Percentiles rank a stretch among this genome's conserved stretches.
Evolutionary conservation across 2,888 invertebrate species (phyloP).

Genomic region (Stictocephala bisonia): DNA sequence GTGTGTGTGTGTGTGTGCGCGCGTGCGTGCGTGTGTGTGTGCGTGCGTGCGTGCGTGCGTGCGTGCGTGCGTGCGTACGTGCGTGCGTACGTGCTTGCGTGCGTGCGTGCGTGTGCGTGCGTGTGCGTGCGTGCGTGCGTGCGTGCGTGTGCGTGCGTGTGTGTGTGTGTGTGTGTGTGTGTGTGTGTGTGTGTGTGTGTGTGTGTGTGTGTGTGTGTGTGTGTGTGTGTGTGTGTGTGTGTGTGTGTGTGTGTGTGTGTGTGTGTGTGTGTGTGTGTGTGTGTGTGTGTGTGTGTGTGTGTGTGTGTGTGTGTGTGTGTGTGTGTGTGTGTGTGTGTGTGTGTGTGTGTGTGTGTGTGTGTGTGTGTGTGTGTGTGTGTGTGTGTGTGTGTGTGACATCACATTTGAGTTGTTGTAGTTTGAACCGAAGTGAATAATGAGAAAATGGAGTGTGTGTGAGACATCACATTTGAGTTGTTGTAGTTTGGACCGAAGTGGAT

Average conservation of each 20-base stretch:
- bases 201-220: conserved; percentile 8
- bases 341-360: too few relatives aligned
- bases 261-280: conserved; percentile 49
- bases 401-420: too few relatives aligned
- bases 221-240: conserved; percentile 8
- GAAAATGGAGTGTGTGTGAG: too few relatives aligned
- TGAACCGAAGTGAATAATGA: too few relatives aligned
- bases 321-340: not conserved
- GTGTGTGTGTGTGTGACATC: too few relatives aligned
- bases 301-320: not conserved
- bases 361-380: too few relatives aligned
- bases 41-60: not conserved
- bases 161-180: not conserved
- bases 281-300: conserved; percentile 42
- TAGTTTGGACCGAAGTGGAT: too few relatives aligned
- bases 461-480: too few relatives aligned
- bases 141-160: not conserved
- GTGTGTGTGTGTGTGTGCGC: not conserved
- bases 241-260: conserved; percentile 46
- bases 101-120: not conserved
- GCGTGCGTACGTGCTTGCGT: too few relatives aligned
- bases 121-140: not conserved
- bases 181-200: conserved; percentile 1
- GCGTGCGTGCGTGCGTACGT: not conserved
- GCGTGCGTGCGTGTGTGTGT: conserved; percentile 4